phyloP scores from a whole-genome alignment of 2,113 vertebrate genomes.

The Recurvirostra avosetta region DNA sequence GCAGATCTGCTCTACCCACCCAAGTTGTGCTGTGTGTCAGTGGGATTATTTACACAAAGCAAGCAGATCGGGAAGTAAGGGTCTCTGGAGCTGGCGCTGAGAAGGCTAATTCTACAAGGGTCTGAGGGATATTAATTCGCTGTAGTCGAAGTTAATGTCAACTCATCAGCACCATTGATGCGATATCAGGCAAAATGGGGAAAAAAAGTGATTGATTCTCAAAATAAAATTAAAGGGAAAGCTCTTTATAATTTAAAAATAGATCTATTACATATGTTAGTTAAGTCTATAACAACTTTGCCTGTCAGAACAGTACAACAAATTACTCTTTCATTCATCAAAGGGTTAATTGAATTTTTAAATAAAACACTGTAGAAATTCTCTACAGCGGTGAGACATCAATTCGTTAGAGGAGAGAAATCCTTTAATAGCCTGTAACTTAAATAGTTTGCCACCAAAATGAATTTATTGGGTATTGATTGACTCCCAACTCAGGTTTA shows the following conservation, averaged over 20 bases:
- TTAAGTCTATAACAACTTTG: not conserved
- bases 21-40: not conserved
- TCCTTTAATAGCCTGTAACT: slow-evolving; percentile 62
- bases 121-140: not conserved
- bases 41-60: not conserved
- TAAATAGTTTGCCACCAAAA: slow-evolving; percentile 45
- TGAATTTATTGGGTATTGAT: slow-evolving; percentile 61
- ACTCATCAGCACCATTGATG: not conserved
- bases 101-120: not conserved
- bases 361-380: slow-evolving; percentile 47
- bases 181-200: not conserved
- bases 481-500: slow-evolving; percentile 55
- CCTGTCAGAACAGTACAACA: not conserved
- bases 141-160: not conserved
- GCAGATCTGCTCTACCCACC: not conserved
- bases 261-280: not conserved
- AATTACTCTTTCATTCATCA: slow-evolving; percentile 5
- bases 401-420: slow-evolving; percentile 36
- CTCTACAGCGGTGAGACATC: slow-evolving; percentile 18
- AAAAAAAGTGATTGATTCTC: not conserved
- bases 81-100: not conserved
- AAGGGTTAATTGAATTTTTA: slow-evolving; percentile 55
- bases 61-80: not conserved
- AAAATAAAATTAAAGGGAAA: not conserved
- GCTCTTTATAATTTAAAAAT: not conserved